These are phyloP conservation scores for Amaurobius ferox DNA, from an alignment of 2,888 invertebrate genomes.

Conservation along the genomic window DNA sequence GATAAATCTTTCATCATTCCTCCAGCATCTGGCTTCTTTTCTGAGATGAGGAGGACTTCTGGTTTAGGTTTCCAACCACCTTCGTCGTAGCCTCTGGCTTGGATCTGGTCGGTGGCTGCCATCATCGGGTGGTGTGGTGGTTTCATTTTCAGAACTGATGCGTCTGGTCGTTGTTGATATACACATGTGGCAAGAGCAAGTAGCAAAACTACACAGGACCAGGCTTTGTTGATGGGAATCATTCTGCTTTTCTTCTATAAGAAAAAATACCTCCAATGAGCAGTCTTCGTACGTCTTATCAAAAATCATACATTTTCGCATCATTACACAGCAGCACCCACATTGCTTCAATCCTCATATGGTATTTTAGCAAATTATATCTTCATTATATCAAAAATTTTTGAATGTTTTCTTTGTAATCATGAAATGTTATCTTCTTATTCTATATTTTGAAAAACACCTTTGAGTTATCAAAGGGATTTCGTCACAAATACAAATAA, in stretches of 20 bases:
- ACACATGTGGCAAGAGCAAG: slow-evolving; percentile 37
- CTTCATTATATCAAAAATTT: too few relatives aligned
- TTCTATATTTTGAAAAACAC: too few relatives aligned
- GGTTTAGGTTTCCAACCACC: slow-evolving; percentile 66
- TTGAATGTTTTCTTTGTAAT: too few relatives aligned
- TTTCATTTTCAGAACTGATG: slow-evolving; percentile 20
- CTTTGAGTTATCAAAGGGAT: too few relatives aligned
- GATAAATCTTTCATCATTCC: slow-evolving; percentile 44
- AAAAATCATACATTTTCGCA: background rate
- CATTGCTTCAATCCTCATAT: background rate
- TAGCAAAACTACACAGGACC: slow-evolving; percentile 31
- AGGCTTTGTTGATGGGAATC: slow-evolving; percentile 26
- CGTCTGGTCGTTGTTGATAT: slow-evolving; percentile 26
- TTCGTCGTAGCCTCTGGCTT: slow-evolving; percentile 60
- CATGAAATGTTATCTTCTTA: too few relatives aligned
- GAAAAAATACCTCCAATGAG: slow-evolving; percentile 60
- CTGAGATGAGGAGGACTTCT: slow-evolving; percentile 61
- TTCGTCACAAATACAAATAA: too few relatives aligned
- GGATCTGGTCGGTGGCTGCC: slow-evolving; percentile 25
- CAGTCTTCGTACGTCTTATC: slow-evolving; percentile 48
- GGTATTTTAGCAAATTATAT: too few relatives aligned
- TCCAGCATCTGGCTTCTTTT: slow-evolving; percentile 47
- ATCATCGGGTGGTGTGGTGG: slow-evolving; percentile 36
- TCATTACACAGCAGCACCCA: background rate
- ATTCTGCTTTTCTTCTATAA: slow-evolving; percentile 48